phyloP scores from a whole-genome alignment of 2,113 vertebrate genomes.

The rat (Rattus norvegicus) region DNA sequence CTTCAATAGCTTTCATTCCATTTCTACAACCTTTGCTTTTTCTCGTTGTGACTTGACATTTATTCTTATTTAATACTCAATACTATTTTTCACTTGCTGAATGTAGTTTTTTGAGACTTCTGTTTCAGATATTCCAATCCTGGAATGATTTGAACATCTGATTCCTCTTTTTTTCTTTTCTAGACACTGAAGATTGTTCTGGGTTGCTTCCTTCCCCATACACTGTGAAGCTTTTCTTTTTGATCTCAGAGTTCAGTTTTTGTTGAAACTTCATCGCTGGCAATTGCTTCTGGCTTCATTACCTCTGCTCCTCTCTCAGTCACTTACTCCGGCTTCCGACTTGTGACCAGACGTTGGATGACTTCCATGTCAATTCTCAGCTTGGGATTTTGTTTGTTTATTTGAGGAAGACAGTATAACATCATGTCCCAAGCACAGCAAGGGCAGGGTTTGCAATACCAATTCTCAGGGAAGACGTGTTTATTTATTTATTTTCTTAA shows the following conservation, averaged over 20 bases:
- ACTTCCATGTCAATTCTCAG: neutral
- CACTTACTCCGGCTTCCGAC: neutral
- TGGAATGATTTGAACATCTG: neutral
- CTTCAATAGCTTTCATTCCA: neutral
- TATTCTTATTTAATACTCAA: neutral
- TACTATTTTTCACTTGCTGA: neutral
- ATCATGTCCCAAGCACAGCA: neutral
- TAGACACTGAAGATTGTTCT: neutral
- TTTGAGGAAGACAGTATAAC: neutral
- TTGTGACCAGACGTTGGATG: neutral
- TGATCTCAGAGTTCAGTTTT: neutral
- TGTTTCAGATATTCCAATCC: neutral
- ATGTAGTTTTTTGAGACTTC: neutral
- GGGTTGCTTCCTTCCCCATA: neutral
- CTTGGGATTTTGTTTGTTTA: neutral
- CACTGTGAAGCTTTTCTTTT: neutral
- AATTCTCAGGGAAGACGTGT: neutral
- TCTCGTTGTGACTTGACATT: neutral
- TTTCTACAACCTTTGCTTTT: neutral
- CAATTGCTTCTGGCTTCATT: neutral
- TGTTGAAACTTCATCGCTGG: neutral
- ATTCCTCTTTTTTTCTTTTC: neutral
- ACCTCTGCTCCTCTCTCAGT: neutral
- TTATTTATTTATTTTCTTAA: constrained; percentile 27
- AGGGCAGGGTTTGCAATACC: neutral